phyloP scores from a whole-genome alignment of 2,113 vertebrate genomes.

The Emydocephalus ijimae region DNA sequence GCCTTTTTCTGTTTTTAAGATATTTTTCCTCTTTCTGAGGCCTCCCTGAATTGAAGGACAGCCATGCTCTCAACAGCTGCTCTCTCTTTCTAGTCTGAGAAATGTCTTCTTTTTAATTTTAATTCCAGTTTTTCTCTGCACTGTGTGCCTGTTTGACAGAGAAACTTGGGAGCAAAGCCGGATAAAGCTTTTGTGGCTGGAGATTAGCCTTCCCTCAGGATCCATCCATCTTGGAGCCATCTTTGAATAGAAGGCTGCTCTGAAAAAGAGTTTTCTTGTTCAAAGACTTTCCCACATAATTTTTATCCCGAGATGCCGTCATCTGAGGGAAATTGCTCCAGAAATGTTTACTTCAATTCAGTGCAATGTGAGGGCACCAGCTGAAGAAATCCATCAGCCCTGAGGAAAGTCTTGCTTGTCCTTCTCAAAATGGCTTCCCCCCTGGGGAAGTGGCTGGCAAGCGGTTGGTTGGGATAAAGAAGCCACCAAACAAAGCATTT shows the following conservation, averaged over 20 bases:
- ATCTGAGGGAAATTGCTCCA: not conserved
- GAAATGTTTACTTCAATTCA: not conserved
- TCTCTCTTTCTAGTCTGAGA: not conserved
- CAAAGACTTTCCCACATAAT: not conserved
- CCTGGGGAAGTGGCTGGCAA: not conserved
- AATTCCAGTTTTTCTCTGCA: not conserved
- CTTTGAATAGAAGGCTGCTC: not conserved
- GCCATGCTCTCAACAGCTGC: not conserved
- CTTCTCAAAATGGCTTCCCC: not conserved
- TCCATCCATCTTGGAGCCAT: not conserved
- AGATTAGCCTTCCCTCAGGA: not conserved
- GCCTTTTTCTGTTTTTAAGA: not conserved
- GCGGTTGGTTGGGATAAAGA: not conserved
- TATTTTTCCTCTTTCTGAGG: not conserved
- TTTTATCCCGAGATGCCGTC: not conserved
- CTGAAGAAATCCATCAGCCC: not conserved
- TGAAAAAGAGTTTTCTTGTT: not conserved
- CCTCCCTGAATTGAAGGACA: not conserved
- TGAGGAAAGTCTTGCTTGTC: not conserved
- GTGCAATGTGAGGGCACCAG: not conserved
- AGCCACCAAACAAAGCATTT: not conserved
- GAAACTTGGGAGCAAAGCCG: not conserved
- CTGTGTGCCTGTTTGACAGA: not conserved
- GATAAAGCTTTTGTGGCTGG: not conserved
- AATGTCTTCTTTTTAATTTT: not conserved